phyloP scores from a whole-genome alignment of 2,888 invertebrate genomes.

The Nomada fabriciana region DNA sequence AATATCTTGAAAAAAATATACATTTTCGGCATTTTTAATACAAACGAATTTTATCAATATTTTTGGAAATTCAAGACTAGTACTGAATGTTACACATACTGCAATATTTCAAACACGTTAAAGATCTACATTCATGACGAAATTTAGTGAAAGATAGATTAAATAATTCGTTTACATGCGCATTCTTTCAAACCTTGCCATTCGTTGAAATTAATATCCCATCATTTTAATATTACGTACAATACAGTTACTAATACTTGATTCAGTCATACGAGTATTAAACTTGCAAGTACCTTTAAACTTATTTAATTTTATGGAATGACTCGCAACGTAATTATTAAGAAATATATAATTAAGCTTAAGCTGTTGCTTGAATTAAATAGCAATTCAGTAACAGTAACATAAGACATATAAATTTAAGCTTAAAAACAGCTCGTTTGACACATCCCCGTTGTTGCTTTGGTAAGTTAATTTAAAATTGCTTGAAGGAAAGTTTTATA shows the following conservation, averaged over 20 bases:
- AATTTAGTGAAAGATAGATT: constrained; percentile 20
- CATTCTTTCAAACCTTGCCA: constrained; percentile 15
- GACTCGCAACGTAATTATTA: constrained; percentile 16
- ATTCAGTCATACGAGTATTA: constrained; percentile 34
- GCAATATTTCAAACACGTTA: constrained; percentile 3
- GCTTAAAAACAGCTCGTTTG: not conserved
- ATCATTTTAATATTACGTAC: constrained; percentile 3
- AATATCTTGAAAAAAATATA: constrained; percentile 34
- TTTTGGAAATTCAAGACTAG: constrained; percentile 18
- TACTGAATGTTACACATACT: constrained; percentile 23
- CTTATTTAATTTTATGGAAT: constrained; percentile 44
- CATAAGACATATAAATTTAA: constrained; percentile 12
- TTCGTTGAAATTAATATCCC: constrained; percentile 7
- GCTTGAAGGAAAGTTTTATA: not conserved
- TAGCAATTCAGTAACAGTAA: not conserved
- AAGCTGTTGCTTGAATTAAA: constrained; percentile 3
- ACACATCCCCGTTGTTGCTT: constrained; percentile 1
- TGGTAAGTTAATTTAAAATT: constrained; percentile 1
- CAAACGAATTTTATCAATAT: constrained; percentile 19
- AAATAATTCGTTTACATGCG: constrained; percentile 14
- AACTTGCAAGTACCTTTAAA: constrained; percentile 31
- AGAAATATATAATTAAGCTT: constrained; percentile 8
- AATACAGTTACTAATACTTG: constrained; percentile 35
- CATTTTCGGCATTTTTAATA: constrained; percentile 26
- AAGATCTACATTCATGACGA: constrained; percentile 6